phyloP scores from a whole-genome alignment of 2,888 invertebrate species.

The Schizaphis graminum region DNA sequence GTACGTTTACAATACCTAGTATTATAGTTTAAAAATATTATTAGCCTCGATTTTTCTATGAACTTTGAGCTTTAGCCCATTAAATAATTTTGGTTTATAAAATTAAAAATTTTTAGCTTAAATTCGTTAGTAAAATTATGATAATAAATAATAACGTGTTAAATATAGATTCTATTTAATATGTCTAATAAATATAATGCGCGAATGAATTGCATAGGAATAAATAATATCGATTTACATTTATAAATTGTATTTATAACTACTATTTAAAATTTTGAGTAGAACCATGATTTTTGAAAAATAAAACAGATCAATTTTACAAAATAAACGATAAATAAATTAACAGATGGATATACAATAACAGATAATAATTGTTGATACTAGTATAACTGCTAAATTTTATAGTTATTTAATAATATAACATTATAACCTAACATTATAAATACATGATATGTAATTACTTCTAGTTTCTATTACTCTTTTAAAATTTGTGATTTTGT shows the following conservation, averaged over 20 bases:
- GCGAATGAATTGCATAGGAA: background rate
- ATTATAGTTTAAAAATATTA: background rate
- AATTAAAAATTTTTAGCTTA: background rate
- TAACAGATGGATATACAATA: background rate
- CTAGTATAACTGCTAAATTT: background rate
- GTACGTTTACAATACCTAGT: background rate
- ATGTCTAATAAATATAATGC: background rate
- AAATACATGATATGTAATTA: too few species aligned
- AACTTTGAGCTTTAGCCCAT: background rate
- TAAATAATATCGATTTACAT: background rate
- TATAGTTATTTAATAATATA: too few species aligned
- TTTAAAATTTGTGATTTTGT: background rate
- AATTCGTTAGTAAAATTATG: background rate
- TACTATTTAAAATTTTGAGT: background rate
- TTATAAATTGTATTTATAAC: background rate
- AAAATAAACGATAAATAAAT: background rate
- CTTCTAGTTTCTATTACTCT: too few species aligned
- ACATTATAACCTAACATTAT: too few species aligned
- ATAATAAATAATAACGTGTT: background rate
- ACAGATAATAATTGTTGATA: background rate
- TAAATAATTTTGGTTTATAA: background rate
- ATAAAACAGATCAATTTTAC: background rate
- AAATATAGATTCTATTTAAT: background rate
- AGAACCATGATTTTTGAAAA: background rate
- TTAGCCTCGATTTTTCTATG: background rate